Base-by-base conservation (phyloP, 2,113 vertebrate species). In the Hippocampus guttulatus region DNA sequence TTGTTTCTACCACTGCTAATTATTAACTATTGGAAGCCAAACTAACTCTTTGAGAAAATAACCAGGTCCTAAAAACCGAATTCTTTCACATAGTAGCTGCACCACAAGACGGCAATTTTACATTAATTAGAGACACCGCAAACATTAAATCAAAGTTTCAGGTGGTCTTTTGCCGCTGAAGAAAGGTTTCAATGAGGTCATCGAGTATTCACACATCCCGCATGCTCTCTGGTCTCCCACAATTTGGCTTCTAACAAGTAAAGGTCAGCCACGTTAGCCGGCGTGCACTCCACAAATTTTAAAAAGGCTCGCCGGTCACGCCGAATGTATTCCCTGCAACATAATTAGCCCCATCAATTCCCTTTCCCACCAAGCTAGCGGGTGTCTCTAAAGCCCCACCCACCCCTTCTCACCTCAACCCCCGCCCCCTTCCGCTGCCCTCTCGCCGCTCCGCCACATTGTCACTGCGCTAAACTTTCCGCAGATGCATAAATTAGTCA, bases 401-500 rank as follows among this genome's bases (percentile, higher is more conserved):
- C 77, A 69, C 89, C 87, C 78, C 76, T 86, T 90, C 89, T 90
- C 88, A 92, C 90, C 90, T 90, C 88, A 72, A 75, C 79, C 74
- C 78, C 83, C 73, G 78, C 82, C 16, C 27, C 62, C 68, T 12
- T 33, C 68, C 74, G 57, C 40, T 66, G 64, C 68, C 33, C 73
- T 70, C 81, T 71, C 77, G 4, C 74, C 45, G 51, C 86, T 74
- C 84, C 23, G 62, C 81, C 81, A 79, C 87, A 75, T 81, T 77
- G 86, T 87, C 84, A 78, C 85, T 74, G 10, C 68, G 67, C 90
- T 81, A 85, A 88, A 88, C 84, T 87, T 83, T 79, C 83, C 78
- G 84, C 88, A 89, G 86, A 91, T 94, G 95, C 96, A 98, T 98
- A 95, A 93, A 98, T 98, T 98, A 97, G 92, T 93, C 92, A 94